Base-by-base conservation (phyloP, 2,888 invertebrate species). In the Clostera curtula region DNA sequence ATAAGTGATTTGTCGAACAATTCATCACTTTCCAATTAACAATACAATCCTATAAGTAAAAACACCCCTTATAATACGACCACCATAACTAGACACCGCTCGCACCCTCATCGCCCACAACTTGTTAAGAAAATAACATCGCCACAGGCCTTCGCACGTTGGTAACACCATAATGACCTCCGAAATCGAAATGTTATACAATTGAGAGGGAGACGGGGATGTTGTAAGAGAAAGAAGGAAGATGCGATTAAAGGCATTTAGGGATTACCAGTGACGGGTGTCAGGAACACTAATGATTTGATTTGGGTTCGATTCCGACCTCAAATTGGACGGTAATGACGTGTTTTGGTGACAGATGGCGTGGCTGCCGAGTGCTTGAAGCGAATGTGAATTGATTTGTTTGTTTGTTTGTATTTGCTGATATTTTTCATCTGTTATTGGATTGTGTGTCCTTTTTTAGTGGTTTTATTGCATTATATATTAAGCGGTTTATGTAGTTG, bases 331-430 rank as follows among this genome's bases (percentile, higher is more conserved):
- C 54, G 43, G 52, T 69, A 68, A 70, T 69, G 68, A 53, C 54
- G 65, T 69, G 69, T 75, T 75, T 72, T 63, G 49, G 47, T 73
- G 74, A 73, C 74, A 74, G 73, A 66, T 74, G 74, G 66, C 67
- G 58, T 20, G 25, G 30, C 32, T 32, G 34, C 31, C 29, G 34
- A 49, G 47, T 55, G 54, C 48, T 43, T 27, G 25, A 34, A 51
- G 49, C 31, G 26, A 27, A 25, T 25, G 25, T 12, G n/a, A n/a
- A n/a, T n/a, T n/a, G n/a, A n/a, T n/a, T n/a, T n/a, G n/a, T n/a
- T n/a, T n/a, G n/a, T n/a, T n/a, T n/a, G n/a, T n/a, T n/a, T n/a
- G n/a, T n/a, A n/a, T n/a, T n/a, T n/a, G n/a, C n/a, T n/a, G n/a
- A n/a, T n/a, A n/a, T n/a, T n/a, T n/a, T n/a, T n/a, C n/a, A n/a